These are phyloP conservation scores for Anser cygnoides DNA, from an alignment of 2,113 vertebrate genomes.

Conservation along the genomic window DNA sequence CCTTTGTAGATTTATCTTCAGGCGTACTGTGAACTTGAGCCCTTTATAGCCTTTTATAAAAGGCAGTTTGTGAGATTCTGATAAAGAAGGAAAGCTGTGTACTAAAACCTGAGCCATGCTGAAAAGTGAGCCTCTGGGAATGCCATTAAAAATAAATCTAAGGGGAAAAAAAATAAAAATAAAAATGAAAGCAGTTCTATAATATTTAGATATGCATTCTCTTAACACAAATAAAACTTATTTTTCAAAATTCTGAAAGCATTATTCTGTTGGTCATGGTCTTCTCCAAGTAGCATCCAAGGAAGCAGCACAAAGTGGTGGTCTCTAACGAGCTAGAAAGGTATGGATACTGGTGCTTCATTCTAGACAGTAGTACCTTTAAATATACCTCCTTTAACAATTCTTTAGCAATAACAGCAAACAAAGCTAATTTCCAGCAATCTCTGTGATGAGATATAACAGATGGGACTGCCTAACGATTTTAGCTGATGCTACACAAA, in stretches of 20 bases:
- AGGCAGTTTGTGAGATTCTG: neutral
- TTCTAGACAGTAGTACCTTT: neutral
- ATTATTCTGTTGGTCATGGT: neutral
- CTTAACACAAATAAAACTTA: neutral
- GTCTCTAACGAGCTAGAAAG: neutral
- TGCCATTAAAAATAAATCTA: neutral
- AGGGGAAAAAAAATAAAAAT: neutral
- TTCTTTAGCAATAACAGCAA: neutral
- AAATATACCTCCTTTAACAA: neutral
- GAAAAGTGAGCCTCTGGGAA: neutral
- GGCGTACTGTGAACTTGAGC: neutral
- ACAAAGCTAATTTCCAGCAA: neutral
- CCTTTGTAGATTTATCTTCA: conserved; percentile 37
- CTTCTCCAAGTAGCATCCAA: neutral
- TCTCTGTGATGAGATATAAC: neutral
- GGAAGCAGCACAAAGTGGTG: neutral
- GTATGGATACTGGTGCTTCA: neutral
- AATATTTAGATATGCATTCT: neutral
- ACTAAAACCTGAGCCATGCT: neutral
- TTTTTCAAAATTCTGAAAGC: neutral
- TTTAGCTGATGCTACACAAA: conserved; percentile 35
- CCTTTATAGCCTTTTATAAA: conserved; percentile 1
- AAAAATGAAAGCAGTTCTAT: neutral
- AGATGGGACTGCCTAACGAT: neutral
- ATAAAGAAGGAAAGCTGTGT: conserved; percentile 17